A percentile compares a stretch with the other conserved stretches of the same genome.
Conservation (phyloP, 2,888 invertebrate species). For the Torymus aiolomorphi region DNA sequence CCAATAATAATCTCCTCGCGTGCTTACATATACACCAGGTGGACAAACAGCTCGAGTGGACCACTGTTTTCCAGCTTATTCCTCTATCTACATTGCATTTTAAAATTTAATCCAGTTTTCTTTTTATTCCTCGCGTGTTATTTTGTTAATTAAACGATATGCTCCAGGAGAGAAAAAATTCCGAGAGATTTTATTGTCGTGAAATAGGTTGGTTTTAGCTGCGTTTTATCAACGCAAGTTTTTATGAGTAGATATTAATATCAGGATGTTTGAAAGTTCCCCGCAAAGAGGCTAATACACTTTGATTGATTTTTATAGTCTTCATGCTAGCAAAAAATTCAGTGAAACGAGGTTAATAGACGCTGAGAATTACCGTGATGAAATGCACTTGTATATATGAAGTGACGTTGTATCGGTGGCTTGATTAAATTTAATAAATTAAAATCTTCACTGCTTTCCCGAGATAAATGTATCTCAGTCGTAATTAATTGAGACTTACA, state of each 20-base stretch:
- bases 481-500: slow-evolving; percentile 13
- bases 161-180: too few species aligned
- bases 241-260: too few species aligned
- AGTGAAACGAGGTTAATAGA: slow-evolving; percentile 27
- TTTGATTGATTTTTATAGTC: slow-evolving; percentile 6
- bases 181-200: too few species aligned
- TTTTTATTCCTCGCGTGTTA: background rate
- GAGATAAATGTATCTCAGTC: slow-evolving; percentile 6
- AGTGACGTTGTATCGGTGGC: background rate
- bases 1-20: slow-evolving; percentile 8
- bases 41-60: background rate
- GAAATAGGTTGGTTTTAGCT: too few species aligned
- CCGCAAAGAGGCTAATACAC: too few species aligned
- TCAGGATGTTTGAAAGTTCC: too few species aligned
- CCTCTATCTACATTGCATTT: background rate
- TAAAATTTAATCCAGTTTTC: background rate
- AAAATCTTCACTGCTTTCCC: background rate
- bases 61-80: background rate
- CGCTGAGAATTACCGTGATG: background rate
- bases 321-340: background rate
- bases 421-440: slow-evolving; percentile 21
- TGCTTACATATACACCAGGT: background rate
- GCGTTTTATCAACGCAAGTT: too few species aligned
- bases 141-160: too few species aligned
- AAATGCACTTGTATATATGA: background rate